Evolutionary conservation across 2,888 invertebrate genomes (phyloP), one percentile per base, ranked within the genome.

Genomic region (Hirtodrosophila trivittata): DNA sequence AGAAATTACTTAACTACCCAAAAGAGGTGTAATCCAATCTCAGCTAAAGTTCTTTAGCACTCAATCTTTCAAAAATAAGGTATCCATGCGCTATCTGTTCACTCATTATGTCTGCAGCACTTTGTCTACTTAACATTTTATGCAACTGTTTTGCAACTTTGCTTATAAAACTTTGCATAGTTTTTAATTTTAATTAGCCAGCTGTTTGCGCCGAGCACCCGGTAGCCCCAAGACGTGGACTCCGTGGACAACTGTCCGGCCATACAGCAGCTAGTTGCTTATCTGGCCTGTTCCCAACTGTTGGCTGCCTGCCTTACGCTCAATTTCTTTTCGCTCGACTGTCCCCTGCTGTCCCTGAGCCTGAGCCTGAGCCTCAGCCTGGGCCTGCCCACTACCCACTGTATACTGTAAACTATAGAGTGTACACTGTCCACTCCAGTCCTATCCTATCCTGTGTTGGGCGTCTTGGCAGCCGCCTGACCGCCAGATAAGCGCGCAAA

Each of bases 291-390:
- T 57, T 51, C 50, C 50, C 73, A 68, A 51, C 65, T 59, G 69
- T 59, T 55, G 54, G 73, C 82, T 85, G 86, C 86, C 85, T 77
- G 86, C 82, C 86, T 84, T 83, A 83, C 86, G 86, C 80, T 83
- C 84, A 86, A 81, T 86, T 86, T 81, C 84, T 71, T 70, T 65
- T 47, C 56, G 49, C 50, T 46, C 30, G 50, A 41, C 43, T 33
- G 33, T 39, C 37, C 28, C 12, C 8, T 21, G 3, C 55, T 45
- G 28, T 43, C 37, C 18, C 39, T 33, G 33, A 18, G 16, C 9
- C 16, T 56, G 41, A 18, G 50, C 33, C 56, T 26, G 42, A n/a
- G n/a, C 18, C 14, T 25, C 16, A 4, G 16, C 9, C 16, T 56
- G 41, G 16, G 50, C 33, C 56, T 26, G 42, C n/a, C 21, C 41